Conservation (phyloP, 2,113 vertebrate species). For the Anser cygnoides region DNA sequence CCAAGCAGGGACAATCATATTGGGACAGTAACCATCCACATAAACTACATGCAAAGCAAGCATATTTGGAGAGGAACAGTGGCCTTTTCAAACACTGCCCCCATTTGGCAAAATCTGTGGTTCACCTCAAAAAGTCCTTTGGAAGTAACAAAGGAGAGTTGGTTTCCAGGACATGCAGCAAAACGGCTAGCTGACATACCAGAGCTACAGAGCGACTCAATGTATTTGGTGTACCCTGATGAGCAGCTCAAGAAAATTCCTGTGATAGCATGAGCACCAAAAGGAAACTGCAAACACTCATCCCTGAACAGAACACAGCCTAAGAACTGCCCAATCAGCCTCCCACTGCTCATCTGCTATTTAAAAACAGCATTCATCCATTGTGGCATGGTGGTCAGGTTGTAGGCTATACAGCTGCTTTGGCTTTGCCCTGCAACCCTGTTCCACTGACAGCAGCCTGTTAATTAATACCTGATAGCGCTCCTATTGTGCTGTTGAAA, state of each 20-base stretch:
- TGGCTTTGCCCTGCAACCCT: too few relatives aligned
- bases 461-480: not conserved
- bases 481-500: not conserved
- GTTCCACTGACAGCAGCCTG: not conserved
- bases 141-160: not conserved
- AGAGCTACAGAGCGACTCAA: too few relatives aligned
- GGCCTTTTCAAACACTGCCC: not conserved
- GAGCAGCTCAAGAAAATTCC: not conserved
- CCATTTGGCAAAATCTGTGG: not conserved
- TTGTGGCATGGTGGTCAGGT: fast-evolving
- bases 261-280: not conserved
- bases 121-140: not conserved
- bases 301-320: not conserved
- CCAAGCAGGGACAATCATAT: fast-evolving
- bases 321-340: not conserved
- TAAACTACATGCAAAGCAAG: not conserved
- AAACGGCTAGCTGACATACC: fast-evolving
- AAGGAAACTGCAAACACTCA: not conserved
- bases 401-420: not conserved
- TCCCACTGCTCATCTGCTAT: not conserved
- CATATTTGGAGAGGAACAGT: not conserved
- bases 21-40: not conserved
- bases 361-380: not conserved
- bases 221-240: not conserved
- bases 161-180: not conserved